A percentile compares a stretch with the other conserved stretches of the same genome.
Conservation (phyloP, 2,797 vertebrate species). For the Pitangus sulphuratus region DNA sequence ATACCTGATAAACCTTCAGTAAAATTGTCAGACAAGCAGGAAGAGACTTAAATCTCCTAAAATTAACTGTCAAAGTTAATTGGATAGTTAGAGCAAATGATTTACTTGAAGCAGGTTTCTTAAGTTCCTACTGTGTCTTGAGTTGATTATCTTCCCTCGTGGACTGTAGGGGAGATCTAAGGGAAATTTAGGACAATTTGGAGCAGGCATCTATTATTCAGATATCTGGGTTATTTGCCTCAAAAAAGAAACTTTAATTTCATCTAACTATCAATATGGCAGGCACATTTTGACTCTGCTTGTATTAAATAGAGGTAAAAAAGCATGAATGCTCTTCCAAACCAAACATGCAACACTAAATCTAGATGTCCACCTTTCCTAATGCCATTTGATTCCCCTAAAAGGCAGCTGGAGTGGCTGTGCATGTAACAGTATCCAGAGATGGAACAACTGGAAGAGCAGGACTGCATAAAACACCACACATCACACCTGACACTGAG, state of each 20-base stretch:
- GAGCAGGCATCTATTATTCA: not conserved
- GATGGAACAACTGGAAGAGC: not conserved
- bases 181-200: not conserved
- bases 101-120: constrained; percentile 5
- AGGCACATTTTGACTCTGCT: not conserved
- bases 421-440: not conserved
- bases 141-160: not conserved
- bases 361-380: not conserved
- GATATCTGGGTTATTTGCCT: not conserved
- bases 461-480: not conserved
- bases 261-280: not conserved
- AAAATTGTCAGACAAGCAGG: not conserved
- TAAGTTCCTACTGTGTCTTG: not conserved
- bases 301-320: not conserved
- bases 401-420: not conserved
- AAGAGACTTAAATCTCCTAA: not conserved
- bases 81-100: constrained; percentile 4
- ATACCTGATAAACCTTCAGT: not conserved
- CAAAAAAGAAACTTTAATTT: not conserved
- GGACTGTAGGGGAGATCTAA: not conserved
- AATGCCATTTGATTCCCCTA: not conserved
- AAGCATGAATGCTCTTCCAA: not conserved
- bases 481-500: not conserved
- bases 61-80: constrained; percentile 40
- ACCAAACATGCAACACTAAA: not conserved